Evolutionary conservation across 2,888 invertebrate genomes (phyloP).

Genomic region (Andrena trimmerana): DNA sequence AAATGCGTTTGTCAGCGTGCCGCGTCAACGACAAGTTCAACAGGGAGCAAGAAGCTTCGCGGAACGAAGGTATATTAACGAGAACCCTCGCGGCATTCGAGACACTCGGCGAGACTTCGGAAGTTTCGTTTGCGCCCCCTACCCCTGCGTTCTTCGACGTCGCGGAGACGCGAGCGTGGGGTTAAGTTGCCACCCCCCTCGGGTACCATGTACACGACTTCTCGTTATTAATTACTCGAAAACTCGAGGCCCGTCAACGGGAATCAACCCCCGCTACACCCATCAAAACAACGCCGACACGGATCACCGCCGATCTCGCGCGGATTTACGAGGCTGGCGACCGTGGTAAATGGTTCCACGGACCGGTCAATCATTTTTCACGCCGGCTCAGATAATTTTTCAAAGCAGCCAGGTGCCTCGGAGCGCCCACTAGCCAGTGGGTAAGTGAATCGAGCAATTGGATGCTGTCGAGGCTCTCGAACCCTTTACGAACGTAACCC

Average conservation of each 20-base stretch:
- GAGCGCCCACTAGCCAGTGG: background rate
- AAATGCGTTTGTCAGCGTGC: background rate
- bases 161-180: slow-evolving; percentile 46
- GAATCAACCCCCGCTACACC: slow-evolving; percentile 34
- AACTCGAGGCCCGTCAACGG: slow-evolving; percentile 65
- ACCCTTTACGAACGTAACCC: too few species aligned
- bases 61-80: slow-evolving; percentile 35
- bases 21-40: slow-evolving; percentile 27
- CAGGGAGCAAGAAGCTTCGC: slow-evolving; percentile 1
- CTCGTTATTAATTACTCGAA: slow-evolving; percentile 75
- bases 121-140: slow-evolving; percentile 60
- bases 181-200: slow-evolving; percentile 62
- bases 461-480: too few species aligned
- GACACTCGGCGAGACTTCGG: slow-evolving; percentile 41
- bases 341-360: slow-evolving; percentile 46
- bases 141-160: slow-evolving; percentile 53
- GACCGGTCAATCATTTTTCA: slow-evolving; percentile 55
- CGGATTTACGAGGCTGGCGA: slow-evolving; percentile 34
- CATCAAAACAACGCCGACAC: slow-evolving; percentile 66
- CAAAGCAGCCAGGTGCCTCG: slow-evolving; percentile 8
- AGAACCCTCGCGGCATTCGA: slow-evolving; percentile 42
- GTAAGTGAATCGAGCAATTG: background rate
- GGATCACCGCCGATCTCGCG: slow-evolving; percentile 44
- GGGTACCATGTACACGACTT: slow-evolving; percentile 65
- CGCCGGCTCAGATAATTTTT: slow-evolving; percentile 30